Evolutionary conservation across 2,797 vertebrate species (phyloP).

Genomic region (Anguilla anguilla): DNA sequence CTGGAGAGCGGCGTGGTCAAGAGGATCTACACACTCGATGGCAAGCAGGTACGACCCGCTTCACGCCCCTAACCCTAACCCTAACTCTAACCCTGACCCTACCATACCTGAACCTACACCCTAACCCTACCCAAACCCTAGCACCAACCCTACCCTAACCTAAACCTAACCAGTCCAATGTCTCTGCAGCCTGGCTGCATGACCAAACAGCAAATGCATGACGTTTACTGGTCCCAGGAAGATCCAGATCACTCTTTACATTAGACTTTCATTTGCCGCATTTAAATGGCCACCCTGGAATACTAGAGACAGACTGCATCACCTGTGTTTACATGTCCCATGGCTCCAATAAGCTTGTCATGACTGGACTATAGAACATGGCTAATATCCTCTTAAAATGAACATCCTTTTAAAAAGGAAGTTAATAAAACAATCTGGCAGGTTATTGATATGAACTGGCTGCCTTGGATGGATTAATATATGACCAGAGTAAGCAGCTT

Average conservation of each 20-base stretch:
- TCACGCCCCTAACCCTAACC: not conserved
- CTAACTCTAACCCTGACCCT: not conserved
- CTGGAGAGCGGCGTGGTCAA: slow-evolving; percentile 95
- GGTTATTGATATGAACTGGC: not conserved
- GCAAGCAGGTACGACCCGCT: slow-evolving; percentile 83
- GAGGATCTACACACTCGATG: slow-evolving; percentile 94
- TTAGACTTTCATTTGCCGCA: not conserved
- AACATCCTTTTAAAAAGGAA: not conserved
- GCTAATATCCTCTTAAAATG: not conserved
- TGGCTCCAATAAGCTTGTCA: not conserved
- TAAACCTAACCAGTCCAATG: not conserved
- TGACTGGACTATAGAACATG: not conserved
- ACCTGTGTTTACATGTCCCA: not conserved
- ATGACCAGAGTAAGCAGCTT: not conserved
- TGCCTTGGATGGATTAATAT: not conserved
- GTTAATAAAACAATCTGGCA: not conserved
- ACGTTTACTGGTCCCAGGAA: not conserved
- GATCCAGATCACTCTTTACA: not conserved
- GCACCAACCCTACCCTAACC: not conserved
- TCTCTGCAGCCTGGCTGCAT: not conserved
- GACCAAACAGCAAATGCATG: not conserved
- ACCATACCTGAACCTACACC: not conserved
- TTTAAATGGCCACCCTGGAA: not conserved
- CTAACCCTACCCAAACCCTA: not conserved
- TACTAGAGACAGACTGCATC: not conserved